Evolutionary conservation across 2,113 vertebrate genomes (phyloP).

Genomic region (Actenoides lindsayi): DNA sequence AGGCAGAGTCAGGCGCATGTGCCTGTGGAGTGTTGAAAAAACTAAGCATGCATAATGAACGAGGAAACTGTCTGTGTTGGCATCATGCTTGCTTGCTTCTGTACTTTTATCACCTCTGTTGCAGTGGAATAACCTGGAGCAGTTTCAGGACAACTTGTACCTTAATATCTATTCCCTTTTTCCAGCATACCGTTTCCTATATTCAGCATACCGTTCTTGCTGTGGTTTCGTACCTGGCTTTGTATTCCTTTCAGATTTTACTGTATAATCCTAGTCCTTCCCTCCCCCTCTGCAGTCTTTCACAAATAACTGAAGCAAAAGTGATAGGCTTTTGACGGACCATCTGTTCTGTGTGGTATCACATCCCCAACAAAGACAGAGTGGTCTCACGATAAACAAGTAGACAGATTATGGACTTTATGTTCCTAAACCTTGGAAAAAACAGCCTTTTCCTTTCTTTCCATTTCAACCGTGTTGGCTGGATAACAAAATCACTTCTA

Average conservation of each 20-base stretch:
- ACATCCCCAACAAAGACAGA: background rate
- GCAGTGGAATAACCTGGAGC: background rate
- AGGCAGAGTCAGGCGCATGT: background rate
- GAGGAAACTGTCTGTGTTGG: background rate
- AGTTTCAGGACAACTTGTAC: background rate
- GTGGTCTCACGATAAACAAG: slow-evolving; percentile 44
- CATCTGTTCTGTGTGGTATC: slow-evolving; percentile 46
- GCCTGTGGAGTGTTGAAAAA: background rate
- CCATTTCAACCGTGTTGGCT: background rate
- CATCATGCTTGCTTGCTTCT: background rate
- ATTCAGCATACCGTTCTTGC: background rate
- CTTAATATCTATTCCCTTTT: background rate
- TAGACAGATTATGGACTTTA: slow-evolving; percentile 34
- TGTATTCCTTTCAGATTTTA: background rate
- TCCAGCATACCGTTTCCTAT: background rate
- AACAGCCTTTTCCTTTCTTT: background rate
- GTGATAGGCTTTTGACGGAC: background rate
- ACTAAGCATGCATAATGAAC: background rate
- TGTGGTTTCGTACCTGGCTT: background rate
- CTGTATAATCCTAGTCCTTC: background rate
- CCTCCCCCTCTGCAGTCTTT: background rate
- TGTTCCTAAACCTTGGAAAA: slow-evolving; percentile 31
- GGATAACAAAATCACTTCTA: background rate
- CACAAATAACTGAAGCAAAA: slow-evolving; percentile 46
- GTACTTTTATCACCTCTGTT: background rate